These are phyloP conservation scores for Regulus satrapa DNA, from an alignment of 2,113 vertebrate species.

Conservation along the genomic window DNA sequence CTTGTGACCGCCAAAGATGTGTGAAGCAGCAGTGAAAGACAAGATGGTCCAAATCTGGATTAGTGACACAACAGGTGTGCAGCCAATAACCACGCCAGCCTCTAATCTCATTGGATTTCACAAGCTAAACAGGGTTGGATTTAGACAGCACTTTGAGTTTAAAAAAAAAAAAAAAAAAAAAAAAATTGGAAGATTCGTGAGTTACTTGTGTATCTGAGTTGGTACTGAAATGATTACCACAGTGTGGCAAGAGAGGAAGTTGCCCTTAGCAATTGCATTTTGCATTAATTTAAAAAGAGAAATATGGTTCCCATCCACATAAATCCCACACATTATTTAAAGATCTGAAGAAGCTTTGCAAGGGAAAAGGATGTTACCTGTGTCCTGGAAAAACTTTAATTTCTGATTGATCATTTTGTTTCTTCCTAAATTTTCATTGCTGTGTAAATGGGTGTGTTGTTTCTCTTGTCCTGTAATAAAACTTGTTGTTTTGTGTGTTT, in stretches of 20 bases:
- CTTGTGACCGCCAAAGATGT: background rate
- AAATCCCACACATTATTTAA: background rate
- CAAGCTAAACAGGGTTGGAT: conserved; percentile 55
- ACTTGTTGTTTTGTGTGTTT: background rate
- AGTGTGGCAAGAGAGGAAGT: background rate
- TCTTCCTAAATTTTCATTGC: background rate
- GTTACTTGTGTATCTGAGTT: background rate
- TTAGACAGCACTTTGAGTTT: background rate
- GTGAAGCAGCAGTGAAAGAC: conserved; percentile 19
- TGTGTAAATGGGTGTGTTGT: background rate
- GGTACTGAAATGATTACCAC: background rate
- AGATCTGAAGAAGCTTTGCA: conserved; percentile 7
- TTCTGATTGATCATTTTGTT: background rate
- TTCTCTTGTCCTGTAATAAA: conserved; percentile 6
- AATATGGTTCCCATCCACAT: background rate
- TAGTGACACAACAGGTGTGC: background rate
- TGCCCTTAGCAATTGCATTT: background rate
- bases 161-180: background rate
- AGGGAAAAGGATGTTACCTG: conserved; percentile 56
- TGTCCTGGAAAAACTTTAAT: conserved; percentile 39
- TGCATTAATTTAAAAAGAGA: background rate
- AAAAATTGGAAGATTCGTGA: background rate
- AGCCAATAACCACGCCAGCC: conserved; percentile 15
- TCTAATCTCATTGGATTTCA: conserved; percentile 42
- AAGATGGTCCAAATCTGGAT: background rate